Evolutionary conservation across 2,113 vertebrate species (phyloP).

Genomic region (Elgaria multicarinata): DNA sequence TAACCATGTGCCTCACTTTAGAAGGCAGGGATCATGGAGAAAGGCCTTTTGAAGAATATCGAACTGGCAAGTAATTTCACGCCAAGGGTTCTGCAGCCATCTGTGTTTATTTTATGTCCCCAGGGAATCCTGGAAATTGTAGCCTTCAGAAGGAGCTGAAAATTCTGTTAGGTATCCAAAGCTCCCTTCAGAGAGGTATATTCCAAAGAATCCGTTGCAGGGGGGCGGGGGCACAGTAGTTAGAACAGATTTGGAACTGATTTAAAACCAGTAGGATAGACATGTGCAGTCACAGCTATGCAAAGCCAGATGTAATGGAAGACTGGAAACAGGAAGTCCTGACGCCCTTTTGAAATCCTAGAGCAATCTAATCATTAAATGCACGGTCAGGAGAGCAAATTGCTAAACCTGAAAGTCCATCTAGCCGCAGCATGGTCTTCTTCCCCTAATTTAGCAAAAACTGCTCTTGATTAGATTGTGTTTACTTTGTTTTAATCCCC

Average conservation of each 20-base stretch:
- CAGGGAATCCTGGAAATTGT: not conserved
- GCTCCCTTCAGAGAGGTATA: not conserved
- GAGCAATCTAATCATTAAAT: not conserved
- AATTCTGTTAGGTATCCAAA: not conserved
- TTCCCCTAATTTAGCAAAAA: not conserved
- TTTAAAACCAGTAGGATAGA: not conserved
- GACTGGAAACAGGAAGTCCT: not conserved
- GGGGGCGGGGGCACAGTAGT: not conserved
- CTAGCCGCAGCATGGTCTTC: not conserved
- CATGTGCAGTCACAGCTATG: not conserved
- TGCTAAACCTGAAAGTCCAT: not conserved
- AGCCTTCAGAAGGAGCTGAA: not conserved
- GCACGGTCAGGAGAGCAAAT: not conserved
- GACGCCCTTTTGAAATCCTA: not conserved
- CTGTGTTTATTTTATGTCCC: not conserved
- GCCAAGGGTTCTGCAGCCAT: not conserved
- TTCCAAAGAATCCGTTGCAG: not conserved
- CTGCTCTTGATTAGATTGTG: not conserved
- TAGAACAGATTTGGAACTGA: not conserved
- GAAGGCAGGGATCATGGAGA: not conserved
- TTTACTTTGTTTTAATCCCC: not conserved
- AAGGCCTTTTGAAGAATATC: not conserved
- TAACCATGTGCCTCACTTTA: not conserved
- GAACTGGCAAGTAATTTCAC: not conserved
- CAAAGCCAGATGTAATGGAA: not conserved